phyloP scores from a whole-genome alignment of 2,888 invertebrate genomes.

The Stomorhina lunata region DNA sequence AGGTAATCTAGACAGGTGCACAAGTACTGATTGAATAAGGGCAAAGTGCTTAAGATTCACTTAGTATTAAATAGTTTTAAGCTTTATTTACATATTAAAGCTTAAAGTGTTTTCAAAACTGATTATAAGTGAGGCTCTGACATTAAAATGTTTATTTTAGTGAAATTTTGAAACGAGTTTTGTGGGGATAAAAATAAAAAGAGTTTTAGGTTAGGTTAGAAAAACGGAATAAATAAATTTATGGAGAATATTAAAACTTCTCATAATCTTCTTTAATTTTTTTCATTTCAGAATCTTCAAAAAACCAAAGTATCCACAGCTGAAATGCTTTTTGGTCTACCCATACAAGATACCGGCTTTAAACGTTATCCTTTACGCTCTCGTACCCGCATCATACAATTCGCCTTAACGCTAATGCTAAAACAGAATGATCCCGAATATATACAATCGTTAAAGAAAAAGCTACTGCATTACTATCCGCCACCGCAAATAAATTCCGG shows the following conservation, averaged over 20 bases:
- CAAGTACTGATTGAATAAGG: too few species aligned
- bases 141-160: too few species aligned
- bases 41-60: too few species aligned
- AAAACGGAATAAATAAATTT: neutral
- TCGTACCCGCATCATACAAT: slow-evolving; percentile 92
- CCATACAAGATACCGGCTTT: slow-evolving; percentile 93
- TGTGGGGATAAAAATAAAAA: too few species aligned
- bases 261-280: neutral
- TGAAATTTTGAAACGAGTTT: too few species aligned
- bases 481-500: slow-evolving; percentile 81
- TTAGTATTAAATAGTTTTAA: too few species aligned
- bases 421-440: slow-evolving; percentile 90
- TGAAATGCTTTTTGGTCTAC: slow-evolving; percentile 96
- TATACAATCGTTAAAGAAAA: slow-evolving; percentile 86
- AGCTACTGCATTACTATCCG: slow-evolving; percentile 86
- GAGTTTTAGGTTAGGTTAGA: too few species aligned
- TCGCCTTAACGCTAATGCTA: slow-evolving; percentile 92
- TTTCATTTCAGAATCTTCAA: slow-evolving; percentile 84
- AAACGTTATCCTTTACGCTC: slow-evolving; percentile 92
- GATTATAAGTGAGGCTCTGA: too few species aligned
- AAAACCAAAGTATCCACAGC: slow-evolving; percentile 91
- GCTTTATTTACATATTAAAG: too few species aligned
- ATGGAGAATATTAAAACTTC: neutral
- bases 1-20: too few species aligned
- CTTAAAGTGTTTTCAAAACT: too few species aligned